A percentile compares a stretch with the other conserved stretches of the same genome.
phyloP scores from a whole-genome alignment of 1,140 invertebrate genomes.

The Drosophila melanica region DNA sequence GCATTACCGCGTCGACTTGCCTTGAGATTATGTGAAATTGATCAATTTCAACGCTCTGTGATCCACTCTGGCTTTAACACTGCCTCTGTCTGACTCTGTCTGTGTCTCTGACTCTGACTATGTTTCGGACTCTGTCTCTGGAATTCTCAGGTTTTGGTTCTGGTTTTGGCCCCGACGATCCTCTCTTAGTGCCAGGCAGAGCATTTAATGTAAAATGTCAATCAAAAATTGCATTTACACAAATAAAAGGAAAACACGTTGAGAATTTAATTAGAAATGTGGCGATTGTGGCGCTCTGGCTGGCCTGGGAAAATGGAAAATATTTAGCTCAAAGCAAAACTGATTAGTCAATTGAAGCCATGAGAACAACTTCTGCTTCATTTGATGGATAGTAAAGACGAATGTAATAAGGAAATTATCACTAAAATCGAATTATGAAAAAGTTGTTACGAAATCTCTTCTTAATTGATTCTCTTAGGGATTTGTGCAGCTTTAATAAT shows the following conservation, averaged over 20 bases:
- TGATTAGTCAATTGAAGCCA: conserved; percentile 64
- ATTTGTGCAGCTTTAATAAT: too few species aligned
- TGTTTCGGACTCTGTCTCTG: background rate
- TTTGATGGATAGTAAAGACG: background rate
- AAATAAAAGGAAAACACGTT: conserved; percentile 63
- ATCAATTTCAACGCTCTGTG: conserved; percentile 76
- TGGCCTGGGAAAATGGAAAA: conserved; percentile 68
- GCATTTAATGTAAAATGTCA: conserved; percentile 81
- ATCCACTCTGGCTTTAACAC: conserved; percentile 16
- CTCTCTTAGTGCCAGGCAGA: conserved; percentile 14
- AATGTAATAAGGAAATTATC: background rate
- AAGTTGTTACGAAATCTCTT: too few species aligned
- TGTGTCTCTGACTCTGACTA: conserved; percentile 7
- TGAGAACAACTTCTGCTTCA: conserved; percentile 37
- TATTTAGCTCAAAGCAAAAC: conserved; percentile 17
- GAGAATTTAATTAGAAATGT: conserved; percentile 80
- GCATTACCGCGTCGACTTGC: conserved; percentile 79
- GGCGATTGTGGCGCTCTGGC: conserved; percentile 28
- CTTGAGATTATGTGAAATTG: conserved; percentile 83
- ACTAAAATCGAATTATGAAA: too few species aligned
- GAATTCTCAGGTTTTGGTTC: conserved; percentile 4
- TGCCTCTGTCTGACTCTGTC: background rate
- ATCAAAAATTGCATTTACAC: conserved; percentile 73
- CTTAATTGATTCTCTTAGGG: too few species aligned
- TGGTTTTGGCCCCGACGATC: background rate